Evolutionary conservation across 2,113 vertebrate species (phyloP).

Genomic region (Isichthys henryi): DNA sequence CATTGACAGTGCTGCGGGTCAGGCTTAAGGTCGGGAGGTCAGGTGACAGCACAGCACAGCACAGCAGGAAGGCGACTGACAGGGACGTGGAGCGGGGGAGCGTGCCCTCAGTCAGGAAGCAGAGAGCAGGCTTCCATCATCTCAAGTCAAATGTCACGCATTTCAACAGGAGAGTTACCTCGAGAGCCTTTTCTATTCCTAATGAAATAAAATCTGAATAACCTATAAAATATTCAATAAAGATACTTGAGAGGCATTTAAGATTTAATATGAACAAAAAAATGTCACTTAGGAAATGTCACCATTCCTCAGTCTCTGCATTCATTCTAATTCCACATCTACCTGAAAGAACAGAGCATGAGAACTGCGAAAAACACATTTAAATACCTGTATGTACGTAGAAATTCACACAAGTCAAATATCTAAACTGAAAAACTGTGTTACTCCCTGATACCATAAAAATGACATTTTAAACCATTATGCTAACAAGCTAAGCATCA

Average conservation of each 20-base stretch:
- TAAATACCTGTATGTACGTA: not conserved
- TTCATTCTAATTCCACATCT: not conserved
- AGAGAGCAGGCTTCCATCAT: not conserved
- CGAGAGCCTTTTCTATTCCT: not conserved
- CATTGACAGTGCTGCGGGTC: not conserved
- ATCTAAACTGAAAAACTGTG: too few species aligned
- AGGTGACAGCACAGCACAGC: not conserved
- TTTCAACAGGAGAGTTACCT: not conserved
- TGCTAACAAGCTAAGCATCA: not conserved
- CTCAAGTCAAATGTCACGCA: not conserved
- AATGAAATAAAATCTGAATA: constrained; percentile 12
- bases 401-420: not conserved
- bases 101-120: not conserved
- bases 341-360: not conserved
- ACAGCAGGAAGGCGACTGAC: not conserved
- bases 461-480: not conserved
- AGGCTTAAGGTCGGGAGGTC: not conserved
- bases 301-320: not conserved
- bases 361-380: not conserved
- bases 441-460: not conserved
- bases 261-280: constrained; percentile 1
- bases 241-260: not conserved
- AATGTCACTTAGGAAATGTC: constrained; percentile 4
- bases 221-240: constrained; percentile 9
- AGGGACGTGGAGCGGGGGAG: not conserved